These are phyloP conservation scores for Micrastur ruficollis DNA, from an alignment of 2,797 vertebrate genomes.

Conservation along the genomic window DNA sequence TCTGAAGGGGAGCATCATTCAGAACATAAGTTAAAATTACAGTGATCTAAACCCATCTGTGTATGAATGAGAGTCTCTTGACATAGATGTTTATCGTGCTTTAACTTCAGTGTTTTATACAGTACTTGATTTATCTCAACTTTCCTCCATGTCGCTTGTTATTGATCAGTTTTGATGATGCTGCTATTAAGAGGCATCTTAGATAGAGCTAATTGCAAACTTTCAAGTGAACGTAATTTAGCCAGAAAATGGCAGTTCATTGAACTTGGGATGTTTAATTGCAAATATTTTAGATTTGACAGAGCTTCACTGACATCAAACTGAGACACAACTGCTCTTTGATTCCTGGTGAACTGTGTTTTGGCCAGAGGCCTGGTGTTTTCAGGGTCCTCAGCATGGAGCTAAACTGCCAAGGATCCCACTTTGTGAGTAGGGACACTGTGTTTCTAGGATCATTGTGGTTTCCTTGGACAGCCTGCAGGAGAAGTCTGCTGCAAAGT, in stretches of 20 bases:
- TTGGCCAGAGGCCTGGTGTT: neutral
- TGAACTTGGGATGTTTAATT: neutral
- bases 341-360: neutral
- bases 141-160: neutral
- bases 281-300: neutral
- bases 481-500: neutral
- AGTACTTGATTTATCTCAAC: neutral
- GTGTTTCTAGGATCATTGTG: neutral
- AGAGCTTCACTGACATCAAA: neutral
- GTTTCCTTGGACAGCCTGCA: neutral
- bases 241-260: neutral
- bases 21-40: neutral
- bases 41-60: neutral
- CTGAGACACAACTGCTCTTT: neutral
- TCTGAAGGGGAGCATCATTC: neutral
- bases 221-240: neutral
- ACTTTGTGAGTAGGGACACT: neutral
- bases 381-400: fast-evolving
- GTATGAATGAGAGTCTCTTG: neutral
- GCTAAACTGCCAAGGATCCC: neutral
- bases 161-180: neutral
- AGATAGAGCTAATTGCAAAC: neutral
- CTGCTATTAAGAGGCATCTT: neutral
- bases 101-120: neutral
- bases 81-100: neutral